phyloP scores from a whole-genome alignment of 2,888 invertebrate genomes.

The Drosophila melanosoma region DNA sequence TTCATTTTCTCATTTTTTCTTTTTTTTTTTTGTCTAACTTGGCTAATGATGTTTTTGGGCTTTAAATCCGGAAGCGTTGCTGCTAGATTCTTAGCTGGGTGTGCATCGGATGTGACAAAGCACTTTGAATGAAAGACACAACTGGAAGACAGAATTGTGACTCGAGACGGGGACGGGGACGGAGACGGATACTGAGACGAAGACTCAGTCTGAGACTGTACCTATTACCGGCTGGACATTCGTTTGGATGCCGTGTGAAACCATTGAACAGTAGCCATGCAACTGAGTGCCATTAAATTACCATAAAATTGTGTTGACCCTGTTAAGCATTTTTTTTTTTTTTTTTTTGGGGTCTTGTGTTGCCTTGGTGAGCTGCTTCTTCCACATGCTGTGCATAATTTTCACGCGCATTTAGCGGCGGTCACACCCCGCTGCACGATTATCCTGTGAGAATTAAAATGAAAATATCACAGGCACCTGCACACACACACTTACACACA shows the following conservation, averaged over 20 bases:
- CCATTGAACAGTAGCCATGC: conserved; percentile 27
- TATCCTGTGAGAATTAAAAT: conserved; percentile 57
- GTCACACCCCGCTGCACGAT: conserved; percentile 40
- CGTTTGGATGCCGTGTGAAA: conserved; percentile 58
- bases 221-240: conserved; percentile 20
- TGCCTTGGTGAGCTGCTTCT: conserved; percentile 54
- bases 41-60: conserved; percentile 69
- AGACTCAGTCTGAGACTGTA: conserved; percentile 21
- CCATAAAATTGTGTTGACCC: conserved; percentile 59
- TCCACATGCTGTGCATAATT: conserved; percentile 64
- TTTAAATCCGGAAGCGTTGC: conserved; percentile 69
- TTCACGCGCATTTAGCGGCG: conserved; percentile 65
- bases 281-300: conserved; percentile 62
- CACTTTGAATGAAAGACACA: conserved; percentile 27
- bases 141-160: background rate
- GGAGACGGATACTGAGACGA: background rate
- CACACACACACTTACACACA: conserved; percentile 6
- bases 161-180: background rate
- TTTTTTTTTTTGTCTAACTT: conserved; percentile 42
- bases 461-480: conserved; percentile 54
- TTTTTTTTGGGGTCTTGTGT: conserved; percentile 9
- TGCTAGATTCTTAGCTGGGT: conserved; percentile 12
- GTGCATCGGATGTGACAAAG: conserved; percentile 65
- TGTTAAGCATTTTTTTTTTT: background rate
- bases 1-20: conserved; percentile 26